Base-by-base conservation (phyloP, 1,140 invertebrate genomes). In the Stenopsyche tienmushanensis region DNA sequence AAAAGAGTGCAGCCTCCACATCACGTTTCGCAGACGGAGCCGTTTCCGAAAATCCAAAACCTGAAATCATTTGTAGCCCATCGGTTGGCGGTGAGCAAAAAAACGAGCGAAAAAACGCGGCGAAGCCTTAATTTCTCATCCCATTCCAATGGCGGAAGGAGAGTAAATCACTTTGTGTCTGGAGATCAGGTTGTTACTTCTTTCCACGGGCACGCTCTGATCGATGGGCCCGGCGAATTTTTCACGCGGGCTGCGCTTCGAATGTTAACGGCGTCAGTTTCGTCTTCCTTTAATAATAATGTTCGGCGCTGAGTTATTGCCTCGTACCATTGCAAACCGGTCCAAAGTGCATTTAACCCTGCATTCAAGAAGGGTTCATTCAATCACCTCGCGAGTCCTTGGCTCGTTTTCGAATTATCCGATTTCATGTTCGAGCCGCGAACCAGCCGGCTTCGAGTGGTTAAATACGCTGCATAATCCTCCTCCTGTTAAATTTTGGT, bases 231-330 rank as follows among this genome's bases (percentile, higher is more conserved):
- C n/a, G n/a, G n/a, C n/a, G n/a, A n/a, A n/a, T n/a, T n/a, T n/a
- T n/a, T n/a, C n/a, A n/a, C n/a, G n/a, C n/a, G n/a, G n/a, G 13
- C 5, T 5, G 29, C 29, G 29, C 5, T 34, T 5, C 29, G 29
- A 34, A 13, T 13, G 29, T 13, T 5, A 34, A 34, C 29, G 29
- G 29, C 29, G 29, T 34, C 29, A 7, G 21, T 29, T 23, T 53
- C 50, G 50, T 53, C 50, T 53, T 53, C 50, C 25, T 53, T 53
- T 53, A 53, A 53, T 53, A 53, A 53, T 34, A 57, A 34, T 25
- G 15, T 2, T 57, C 26, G 26, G 10, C 20, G 5, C 41, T 57
- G 53, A 57, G 53, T 57, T 57, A 57, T 57, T 57, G 53, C 26
- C 25, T 34, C 26, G 53, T 5, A 34, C 2, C n/a, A 34, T 17